A percentile compares a stretch with the other conserved stretches of the same genome.
These are phyloP conservation scores for Chiloscyllium plagiosum DNA, from an alignment of 2,113 vertebrate species.

Conservation along the genomic window DNA sequence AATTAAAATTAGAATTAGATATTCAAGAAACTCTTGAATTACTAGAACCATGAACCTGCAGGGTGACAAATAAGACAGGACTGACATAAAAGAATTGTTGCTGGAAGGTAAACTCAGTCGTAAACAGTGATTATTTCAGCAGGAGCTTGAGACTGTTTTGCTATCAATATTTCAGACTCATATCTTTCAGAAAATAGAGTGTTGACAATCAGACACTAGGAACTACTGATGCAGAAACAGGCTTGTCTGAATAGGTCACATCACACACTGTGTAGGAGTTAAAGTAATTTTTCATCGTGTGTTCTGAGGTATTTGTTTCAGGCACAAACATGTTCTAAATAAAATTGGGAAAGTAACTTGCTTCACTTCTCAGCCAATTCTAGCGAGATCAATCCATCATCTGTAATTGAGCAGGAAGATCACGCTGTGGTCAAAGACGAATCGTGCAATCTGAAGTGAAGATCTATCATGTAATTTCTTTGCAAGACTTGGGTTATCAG, in stretches of 20 bases:
- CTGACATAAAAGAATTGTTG: not conserved
- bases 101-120: not conserved
- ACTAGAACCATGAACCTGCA: not conserved
- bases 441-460: not conserved
- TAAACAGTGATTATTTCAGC: not conserved
- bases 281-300: not conserved
- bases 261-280: not conserved
- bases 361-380: not conserved
- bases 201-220: constrained; percentile 11
- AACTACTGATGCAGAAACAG: constrained; percentile 6
- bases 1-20: not conserved
- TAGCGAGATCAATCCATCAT: not conserved
- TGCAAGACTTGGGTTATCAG: not conserved
- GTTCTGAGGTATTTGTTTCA: not conserved
- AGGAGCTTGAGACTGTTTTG: not conserved
- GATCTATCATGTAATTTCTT: constrained; percentile 2
- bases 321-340: not conserved
- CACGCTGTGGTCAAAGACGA: not conserved
- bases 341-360: not conserved
- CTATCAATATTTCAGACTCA: not conserved
- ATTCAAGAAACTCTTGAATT: not conserved
- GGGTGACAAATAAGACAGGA: not conserved
- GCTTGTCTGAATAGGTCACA: not conserved
- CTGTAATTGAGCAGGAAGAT: not conserved
- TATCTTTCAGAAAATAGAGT: not conserved